These are phyloP conservation scores for Macrosoma leucophasiata DNA, from an alignment of 2,888 invertebrate species.

Conservation along the genomic window DNA sequence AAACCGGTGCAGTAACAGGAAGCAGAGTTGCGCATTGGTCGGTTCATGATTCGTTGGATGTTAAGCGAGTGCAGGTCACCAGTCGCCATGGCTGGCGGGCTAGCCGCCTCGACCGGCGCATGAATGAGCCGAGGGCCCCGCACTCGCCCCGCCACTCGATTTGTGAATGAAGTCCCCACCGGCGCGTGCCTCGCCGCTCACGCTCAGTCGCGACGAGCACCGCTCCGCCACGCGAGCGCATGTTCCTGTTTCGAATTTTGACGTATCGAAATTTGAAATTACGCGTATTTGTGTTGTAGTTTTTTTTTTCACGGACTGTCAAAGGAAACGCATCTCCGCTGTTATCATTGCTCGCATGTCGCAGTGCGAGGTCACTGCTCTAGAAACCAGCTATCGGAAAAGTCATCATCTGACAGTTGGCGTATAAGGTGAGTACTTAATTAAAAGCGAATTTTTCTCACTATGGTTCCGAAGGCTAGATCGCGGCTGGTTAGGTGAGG, in stretches of 20 bases:
- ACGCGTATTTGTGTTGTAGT: constrained; percentile 45
- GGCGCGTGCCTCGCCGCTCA: constrained; percentile 63
- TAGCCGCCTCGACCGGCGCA: constrained; percentile 41
- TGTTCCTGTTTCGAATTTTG: constrained; percentile 41
- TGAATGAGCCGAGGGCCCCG: constrained; percentile 59
- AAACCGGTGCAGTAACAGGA: constrained; percentile 33
- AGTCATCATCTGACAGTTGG: constrained; percentile 47
- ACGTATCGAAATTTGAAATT: constrained; percentile 57
- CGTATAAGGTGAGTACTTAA: constrained; percentile 64
- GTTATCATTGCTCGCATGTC: constrained; percentile 3
- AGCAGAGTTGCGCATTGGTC: constrained; percentile 29
- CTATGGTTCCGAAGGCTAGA: constrained; percentile 30
- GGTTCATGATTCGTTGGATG: constrained; percentile 27
- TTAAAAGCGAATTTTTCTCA: constrained; percentile 45
- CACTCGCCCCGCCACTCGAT: constrained; percentile 57
- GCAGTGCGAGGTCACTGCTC: constrained; percentile 25
- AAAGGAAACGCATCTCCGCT: background rate
- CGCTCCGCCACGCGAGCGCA: constrained; percentile 64
- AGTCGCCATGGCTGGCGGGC: constrained; percentile 25
- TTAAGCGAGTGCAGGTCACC: constrained; percentile 28
- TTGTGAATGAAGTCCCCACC: constrained; percentile 72
- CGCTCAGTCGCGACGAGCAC: constrained; percentile 65
- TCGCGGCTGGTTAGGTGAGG: constrained; percentile 41
- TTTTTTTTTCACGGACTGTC: constrained; percentile 27
- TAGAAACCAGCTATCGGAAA: constrained; percentile 42